These are phyloP conservation scores for Oasisia sp. DNA, from an alignment of 2,888 invertebrate species.

Conservation along the genomic window DNA sequence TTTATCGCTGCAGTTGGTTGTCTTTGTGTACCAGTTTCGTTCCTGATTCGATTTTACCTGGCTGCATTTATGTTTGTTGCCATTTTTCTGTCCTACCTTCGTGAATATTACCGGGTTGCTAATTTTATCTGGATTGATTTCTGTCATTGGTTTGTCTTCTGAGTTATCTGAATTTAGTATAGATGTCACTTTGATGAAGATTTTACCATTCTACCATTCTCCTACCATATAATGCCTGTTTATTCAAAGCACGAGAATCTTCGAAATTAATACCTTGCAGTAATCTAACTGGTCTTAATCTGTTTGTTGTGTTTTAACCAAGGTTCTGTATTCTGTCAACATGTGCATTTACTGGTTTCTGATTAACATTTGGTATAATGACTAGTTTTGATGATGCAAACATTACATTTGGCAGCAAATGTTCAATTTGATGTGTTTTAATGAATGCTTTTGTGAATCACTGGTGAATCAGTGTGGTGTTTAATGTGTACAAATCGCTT, in stretches of 20 bases:
- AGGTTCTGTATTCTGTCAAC: background rate
- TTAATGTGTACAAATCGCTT: background rate
- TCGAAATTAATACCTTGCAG: background rate
- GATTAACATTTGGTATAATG: background rate
- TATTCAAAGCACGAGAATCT: background rate
- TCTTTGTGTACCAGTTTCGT: background rate
- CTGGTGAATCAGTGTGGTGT: background rate
- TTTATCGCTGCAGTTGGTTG: background rate
- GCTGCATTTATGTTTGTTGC: constrained; percentile 3
- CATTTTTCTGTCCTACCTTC: background rate
- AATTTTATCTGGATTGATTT: background rate
- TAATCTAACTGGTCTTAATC: background rate
- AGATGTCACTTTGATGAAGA: background rate
- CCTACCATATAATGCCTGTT: background rate
- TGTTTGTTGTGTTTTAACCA: background rate
- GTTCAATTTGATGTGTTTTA: background rate
- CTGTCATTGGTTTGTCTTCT: background rate
- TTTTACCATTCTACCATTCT: background rate
- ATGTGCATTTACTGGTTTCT: background rate
- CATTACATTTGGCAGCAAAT: background rate
- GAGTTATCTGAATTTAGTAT: background rate
- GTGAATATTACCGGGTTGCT: background rate
- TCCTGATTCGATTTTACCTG: constrained; percentile 4
- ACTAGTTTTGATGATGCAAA: background rate
- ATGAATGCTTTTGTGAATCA: background rate